Base-by-base conservation (phyloP, 2,888 invertebrate genomes). In the Epinotia brunnichana region DNA sequence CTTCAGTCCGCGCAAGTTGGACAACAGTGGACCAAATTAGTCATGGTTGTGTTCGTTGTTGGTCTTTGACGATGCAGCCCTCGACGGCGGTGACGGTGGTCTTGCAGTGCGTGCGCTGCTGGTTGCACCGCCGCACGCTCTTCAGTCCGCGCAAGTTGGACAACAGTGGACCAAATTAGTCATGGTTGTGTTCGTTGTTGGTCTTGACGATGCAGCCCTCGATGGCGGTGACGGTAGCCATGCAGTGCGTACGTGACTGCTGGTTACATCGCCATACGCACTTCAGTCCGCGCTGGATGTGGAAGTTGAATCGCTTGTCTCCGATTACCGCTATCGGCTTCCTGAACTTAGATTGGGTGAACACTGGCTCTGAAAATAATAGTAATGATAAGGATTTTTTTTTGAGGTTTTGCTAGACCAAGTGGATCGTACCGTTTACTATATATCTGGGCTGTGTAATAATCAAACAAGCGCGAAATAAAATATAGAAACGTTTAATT, bases 251-350 rank as follows among this genome's bases (percentile, higher is more conserved):
- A 1, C 67, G 67, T 15, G 67, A 13, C 39, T 72, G 72, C 19
- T 56, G 67, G 67, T 68, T 68, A 56, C 72, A 72, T 2, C 72
- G 67, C 56, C 56, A 72, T 24, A 68, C 48, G 5, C 29, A 24
- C 56, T 72, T 72, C 21, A 17, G 13, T 10, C 56, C 56, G 17
- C 67, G 67, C 4, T 61, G 35, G 7, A 51, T n/a, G 48, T 72
- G 72, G 7, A 68, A 56, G 54, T 68, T 70, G 70, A 71, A 76
- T 29, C 76, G 73, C 59, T 71, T 69, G 61, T 69, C 29, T 11
- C 75, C 76, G 15, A 75, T 57, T 29, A 61, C 39, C 11, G 74
- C 48, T 21, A 75, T 69, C 11, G 73, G 75, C n/a, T 71, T 76
- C 10, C 76, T 74, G 24, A 17, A 63, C 44, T 59, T 66, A 4